Evolutionary conservation across 2,113 vertebrate species (phyloP).

Genomic region (Dromas ardeola): DNA sequence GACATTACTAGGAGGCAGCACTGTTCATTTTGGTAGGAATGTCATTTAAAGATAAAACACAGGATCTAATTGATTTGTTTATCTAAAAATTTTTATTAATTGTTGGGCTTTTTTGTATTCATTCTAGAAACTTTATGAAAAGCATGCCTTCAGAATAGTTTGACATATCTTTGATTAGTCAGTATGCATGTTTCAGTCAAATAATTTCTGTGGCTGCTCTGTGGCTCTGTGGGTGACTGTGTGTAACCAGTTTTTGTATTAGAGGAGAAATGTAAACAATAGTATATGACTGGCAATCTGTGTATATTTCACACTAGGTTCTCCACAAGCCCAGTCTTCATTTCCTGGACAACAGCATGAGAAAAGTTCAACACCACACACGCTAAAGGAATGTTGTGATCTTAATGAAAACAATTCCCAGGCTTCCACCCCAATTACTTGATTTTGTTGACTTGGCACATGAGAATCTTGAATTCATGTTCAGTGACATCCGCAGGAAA

Average conservation of each 20-base stretch:
- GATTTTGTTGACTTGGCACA: slow-evolving; percentile 30
- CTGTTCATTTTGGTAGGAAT: background rate
- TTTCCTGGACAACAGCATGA: background rate
- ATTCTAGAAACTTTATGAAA: background rate
- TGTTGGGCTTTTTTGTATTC: background rate
- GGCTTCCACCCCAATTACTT: background rate
- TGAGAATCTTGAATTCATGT: slow-evolving; percentile 7
- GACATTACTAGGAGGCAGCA: background rate
- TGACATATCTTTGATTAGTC: background rate
- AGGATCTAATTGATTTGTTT: background rate
- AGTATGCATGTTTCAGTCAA: background rate
- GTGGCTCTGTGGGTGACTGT: background rate
- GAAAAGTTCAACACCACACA: background rate
- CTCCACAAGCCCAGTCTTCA: background rate
- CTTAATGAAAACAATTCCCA: slow-evolving; percentile 8
- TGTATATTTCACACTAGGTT: background rate
- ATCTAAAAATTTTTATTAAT: background rate
- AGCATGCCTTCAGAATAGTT: background rate
- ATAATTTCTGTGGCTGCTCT: background rate
- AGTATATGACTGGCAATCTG: background rate
- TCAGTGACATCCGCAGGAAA: slow-evolving; percentile 24
- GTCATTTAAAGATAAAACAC: background rate
- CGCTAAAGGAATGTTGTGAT: background rate
- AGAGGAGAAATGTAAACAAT: background rate
- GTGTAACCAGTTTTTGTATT: background rate